phyloP scores from a whole-genome alignment of 2,888 invertebrate species.

The Boloria selene region DNA sequence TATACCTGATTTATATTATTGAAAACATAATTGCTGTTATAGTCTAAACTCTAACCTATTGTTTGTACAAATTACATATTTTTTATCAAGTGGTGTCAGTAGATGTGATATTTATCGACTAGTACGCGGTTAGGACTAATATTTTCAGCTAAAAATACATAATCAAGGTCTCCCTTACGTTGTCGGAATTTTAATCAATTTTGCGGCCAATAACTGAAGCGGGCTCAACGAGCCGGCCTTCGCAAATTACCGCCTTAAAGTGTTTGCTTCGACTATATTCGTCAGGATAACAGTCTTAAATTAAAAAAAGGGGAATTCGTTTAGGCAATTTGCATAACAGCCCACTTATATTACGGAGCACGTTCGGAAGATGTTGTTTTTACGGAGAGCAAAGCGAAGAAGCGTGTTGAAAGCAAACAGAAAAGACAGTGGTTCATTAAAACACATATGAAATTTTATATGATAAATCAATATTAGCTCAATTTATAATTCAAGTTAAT shows the following conservation, averaged over 20 bases:
- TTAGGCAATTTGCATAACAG: constrained; percentile 54
- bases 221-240: constrained; percentile 57
- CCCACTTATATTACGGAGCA: constrained; percentile 47
- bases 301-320: constrained; percentile 50
- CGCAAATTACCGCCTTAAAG: constrained; percentile 69
- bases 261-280: constrained; percentile 60
- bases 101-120: too few relatives aligned
- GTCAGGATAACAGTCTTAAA: constrained; percentile 58
- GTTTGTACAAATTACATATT: too few relatives aligned
- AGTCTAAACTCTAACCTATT: too few relatives aligned
- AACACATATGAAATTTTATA: background rate
- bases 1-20: too few relatives aligned
- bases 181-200: constrained; percentile 78
- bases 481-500: too few relatives aligned
- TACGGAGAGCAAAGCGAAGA: constrained; percentile 9
- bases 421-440: constrained; percentile 5
- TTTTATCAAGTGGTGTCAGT: too few relatives aligned
- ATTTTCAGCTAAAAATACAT: constrained; percentile 40
- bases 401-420: constrained; percentile 26
- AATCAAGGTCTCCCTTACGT: constrained; percentile 48
- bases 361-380: constrained; percentile 36
- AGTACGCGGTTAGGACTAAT: background rate
- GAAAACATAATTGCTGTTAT: too few relatives aligned
- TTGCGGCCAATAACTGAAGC: constrained; percentile 71
- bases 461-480: too few relatives aligned